Evolutionary conservation across 2,113 vertebrate genomes (phyloP), one percentile per base, ranked within the genome.

Genomic region (Dicentrarchus labrax): DNA sequence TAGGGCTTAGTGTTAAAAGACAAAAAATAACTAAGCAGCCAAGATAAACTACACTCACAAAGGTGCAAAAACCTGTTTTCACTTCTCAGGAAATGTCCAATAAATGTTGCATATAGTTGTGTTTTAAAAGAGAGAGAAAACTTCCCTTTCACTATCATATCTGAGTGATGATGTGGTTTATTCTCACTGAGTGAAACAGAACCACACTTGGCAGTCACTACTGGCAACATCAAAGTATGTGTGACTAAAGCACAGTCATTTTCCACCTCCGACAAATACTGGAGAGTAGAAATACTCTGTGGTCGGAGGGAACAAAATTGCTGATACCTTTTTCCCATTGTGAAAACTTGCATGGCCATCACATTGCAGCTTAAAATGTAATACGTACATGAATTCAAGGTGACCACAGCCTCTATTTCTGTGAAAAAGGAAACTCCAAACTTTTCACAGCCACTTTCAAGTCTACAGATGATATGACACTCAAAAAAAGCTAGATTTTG

Each of bases 281-380:
- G 43, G 41, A 70, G 65, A 51, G 57, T 50, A 24, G 47, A 78
- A 72, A 39, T 5, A 62, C 3, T 73, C 51, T 71, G 72, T 82
- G 69, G 78, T 84, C 72, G 74, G 15, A 77, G 10, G 22, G 41
- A 76, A 67, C 36, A 79, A 72, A 81, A 85, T 54, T 66, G 82
- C 76, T 87, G 70, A 86, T 71, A 71, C 6, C 4, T 65, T 72
- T 78, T 53, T 53, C 17, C 7, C 13, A 4, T 47, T 47, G 43
- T 47, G 7, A 83, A 86, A 73, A 64, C 68, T 53, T 77, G 22
- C 19, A 17, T 56, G 30, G 11, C 16, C 54, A 38, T 82, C 64
- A 72, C 64, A 82, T 48, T 82, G 72, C 19, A 38, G 70, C 70
- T 64, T 74, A 22, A 43, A 72, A 45, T 79, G 45, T 48, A 54